phyloP scores from a whole-genome alignment of 2,888 invertebrate species.

The Protonemura montana region DNA sequence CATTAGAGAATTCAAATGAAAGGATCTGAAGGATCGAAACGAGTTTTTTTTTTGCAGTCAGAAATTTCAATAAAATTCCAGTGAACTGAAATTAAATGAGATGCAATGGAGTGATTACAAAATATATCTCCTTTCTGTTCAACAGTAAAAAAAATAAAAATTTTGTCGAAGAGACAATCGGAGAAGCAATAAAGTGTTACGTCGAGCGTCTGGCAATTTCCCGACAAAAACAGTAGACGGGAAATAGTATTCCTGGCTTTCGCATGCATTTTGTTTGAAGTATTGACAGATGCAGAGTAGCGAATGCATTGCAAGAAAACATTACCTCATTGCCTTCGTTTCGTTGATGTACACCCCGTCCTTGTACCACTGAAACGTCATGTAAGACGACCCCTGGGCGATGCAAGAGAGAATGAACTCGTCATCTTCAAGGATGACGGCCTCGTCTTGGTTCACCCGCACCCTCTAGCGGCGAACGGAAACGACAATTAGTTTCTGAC shows the following conservation, averaged over 20 bases:
- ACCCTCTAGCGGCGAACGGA: slow-evolving; percentile 61
- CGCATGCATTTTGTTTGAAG: not conserved
- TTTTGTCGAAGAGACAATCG: too few species aligned
- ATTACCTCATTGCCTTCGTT: slow-evolving; percentile 75
- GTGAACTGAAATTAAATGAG: too few species aligned
- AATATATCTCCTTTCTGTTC: too few species aligned
- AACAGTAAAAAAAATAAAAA: too few species aligned
- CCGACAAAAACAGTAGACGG: too few species aligned
- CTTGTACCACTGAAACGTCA: slow-evolving; percentile 83
- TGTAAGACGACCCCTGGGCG: slow-evolving; percentile 78
- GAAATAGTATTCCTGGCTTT: not conserved
- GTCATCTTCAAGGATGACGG: slow-evolving; percentile 73
- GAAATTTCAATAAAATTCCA: too few species aligned
- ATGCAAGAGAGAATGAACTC: slow-evolving; percentile 81
- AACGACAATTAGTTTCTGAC: not conserved
- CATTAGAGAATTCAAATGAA: too few species aligned
- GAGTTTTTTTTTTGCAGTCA: too few species aligned
- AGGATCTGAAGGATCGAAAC: too few species aligned
- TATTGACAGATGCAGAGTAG: not conserved
- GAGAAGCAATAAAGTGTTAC: too few species aligned
- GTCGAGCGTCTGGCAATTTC: too few species aligned
- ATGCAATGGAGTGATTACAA: too few species aligned
- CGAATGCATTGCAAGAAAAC: slow-evolving; percentile 58
- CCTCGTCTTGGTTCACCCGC: slow-evolving; percentile 62
- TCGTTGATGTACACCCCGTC: slow-evolving; percentile 79